A percentile compares a stretch with the other conserved stretches of the same genome.
phyloP scores from a whole-genome alignment of 2,113 vertebrate species.

The Nematolebias whitei region DNA sequence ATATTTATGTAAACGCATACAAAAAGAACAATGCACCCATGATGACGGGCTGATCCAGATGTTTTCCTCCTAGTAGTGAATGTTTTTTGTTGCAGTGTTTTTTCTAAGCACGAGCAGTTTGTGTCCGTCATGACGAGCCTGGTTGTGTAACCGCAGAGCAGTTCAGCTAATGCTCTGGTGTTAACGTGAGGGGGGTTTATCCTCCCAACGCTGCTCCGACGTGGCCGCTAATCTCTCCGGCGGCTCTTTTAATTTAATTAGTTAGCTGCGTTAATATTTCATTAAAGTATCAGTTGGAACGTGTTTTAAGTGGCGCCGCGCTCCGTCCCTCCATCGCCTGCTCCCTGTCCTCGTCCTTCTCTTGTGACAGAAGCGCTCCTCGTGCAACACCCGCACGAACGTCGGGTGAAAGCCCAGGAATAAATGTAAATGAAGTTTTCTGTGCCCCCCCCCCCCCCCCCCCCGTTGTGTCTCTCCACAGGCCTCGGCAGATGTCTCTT shows the following conservation, averaged over 20 bases:
- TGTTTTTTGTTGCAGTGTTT: neutral
- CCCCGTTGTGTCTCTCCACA: slow-evolving; percentile 54
- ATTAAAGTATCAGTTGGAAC: slow-evolving; percentile 76
- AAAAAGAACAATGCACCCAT: too few species aligned
- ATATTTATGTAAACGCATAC: too few species aligned
- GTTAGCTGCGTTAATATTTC: slow-evolving; percentile 77
- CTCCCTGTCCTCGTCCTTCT: slow-evolving; percentile 67
- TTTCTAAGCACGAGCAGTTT: neutral
- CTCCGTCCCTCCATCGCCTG: slow-evolving; percentile 49
- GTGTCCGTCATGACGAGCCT: slow-evolving; percentile 30
- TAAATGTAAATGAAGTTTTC: slow-evolving; percentile 61
- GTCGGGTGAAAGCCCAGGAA: slow-evolving; percentile 40
- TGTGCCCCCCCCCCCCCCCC: too few species aligned
- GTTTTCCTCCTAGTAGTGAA: neutral
- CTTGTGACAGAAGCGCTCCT: slow-evolving; percentile 60
- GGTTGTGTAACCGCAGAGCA: slow-evolving; percentile 37
- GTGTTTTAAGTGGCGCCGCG: slow-evolving; percentile 59
- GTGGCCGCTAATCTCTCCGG: slow-evolving; percentile 62
- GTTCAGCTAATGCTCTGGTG: slow-evolving; percentile 56
- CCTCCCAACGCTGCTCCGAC: slow-evolving; percentile 65
- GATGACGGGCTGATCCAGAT: too few species aligned
- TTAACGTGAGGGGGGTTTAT: slow-evolving; percentile 64
- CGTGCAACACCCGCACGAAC: slow-evolving; percentile 28
- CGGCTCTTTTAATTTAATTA: slow-evolving; percentile 79
- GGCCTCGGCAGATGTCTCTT: slow-evolving; percentile 75